Percentiles rank a stretch among this genome's conserved stretches.
Conservation (phyloP, 2,113 vertebrate species). For the Scortum barcoo region DNA sequence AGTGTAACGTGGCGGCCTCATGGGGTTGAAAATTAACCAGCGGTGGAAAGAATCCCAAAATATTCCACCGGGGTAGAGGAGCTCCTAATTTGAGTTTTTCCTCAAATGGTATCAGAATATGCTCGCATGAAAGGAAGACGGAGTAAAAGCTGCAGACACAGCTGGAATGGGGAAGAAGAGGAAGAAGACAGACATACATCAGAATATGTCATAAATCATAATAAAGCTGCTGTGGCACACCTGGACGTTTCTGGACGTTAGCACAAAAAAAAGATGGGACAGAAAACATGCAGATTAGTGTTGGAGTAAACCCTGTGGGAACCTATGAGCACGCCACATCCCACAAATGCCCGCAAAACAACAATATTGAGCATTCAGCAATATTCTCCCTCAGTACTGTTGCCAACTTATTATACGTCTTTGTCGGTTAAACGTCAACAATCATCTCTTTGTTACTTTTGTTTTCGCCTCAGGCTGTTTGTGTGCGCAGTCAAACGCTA, state of each 20-base stretch:
- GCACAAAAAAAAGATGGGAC: neutral
- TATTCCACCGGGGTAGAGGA: neutral
- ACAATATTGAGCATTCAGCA: slow-evolving; percentile 5
- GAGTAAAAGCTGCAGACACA: neutral
- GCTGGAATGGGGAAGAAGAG: neutral
- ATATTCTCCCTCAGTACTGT: slow-evolving; percentile 1
- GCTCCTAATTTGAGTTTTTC: neutral
- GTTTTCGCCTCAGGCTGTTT: slow-evolving; percentile 41
- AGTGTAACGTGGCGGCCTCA: neutral
- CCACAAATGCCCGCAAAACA: slow-evolving; percentile 31
- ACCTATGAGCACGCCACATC: neutral
- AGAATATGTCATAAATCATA: neutral
- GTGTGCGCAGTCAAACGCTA: neutral
- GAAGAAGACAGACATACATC: neutral
- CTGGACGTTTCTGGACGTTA: neutral
- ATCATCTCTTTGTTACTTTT: slow-evolving; percentile 46
- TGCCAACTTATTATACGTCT: neutral
- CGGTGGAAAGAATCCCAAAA: slow-evolving; percentile 47
- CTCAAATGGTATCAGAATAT: neutral
- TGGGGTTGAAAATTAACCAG: slow-evolving; percentile 34
- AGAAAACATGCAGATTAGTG: slow-evolving; percentile 15
- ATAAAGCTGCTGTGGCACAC: neutral
- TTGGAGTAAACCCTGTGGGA: slow-evolving; percentile 35
- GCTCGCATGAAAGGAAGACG: neutral
- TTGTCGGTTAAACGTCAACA: slow-evolving; percentile 29